Percentiles rank a stretch among this genome's conserved stretches.
phyloP scores from a whole-genome alignment of 2,113 vertebrate genomes.

The Megaceryle torquata region DNA sequence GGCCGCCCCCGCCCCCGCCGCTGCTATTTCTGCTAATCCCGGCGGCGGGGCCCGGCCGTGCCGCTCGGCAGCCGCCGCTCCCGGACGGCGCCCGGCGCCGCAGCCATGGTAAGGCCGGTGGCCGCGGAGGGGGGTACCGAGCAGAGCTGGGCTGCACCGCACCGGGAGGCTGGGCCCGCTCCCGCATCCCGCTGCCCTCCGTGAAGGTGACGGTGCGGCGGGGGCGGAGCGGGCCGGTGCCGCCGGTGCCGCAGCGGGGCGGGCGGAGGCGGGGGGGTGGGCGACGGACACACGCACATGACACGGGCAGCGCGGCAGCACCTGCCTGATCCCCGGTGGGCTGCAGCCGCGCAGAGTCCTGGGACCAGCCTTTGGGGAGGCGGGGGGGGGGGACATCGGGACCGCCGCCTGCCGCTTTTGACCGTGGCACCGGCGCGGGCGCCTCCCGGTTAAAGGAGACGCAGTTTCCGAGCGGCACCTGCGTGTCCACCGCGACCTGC shows the following conservation, averaged over 20 bases:
- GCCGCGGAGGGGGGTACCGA: not conserved
- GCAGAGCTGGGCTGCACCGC: not conserved
- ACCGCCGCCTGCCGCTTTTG: not conserved
- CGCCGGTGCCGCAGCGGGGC: not conserved
- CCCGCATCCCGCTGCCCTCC: not conserved
- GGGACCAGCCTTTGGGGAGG: not conserved
- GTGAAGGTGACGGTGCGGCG: conserved; percentile 19
- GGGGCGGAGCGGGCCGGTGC: not conserved
- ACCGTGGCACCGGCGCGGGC: not conserved
- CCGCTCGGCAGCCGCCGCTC: not conserved
- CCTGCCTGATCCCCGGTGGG: not conserved
- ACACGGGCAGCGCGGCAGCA: not conserved
- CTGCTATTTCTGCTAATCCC: not conserved
- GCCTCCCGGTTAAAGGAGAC: not conserved
- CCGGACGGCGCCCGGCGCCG: not conserved
- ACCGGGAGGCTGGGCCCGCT: not conserved
- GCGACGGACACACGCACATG: not conserved
- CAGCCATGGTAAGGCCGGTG: not conserved
- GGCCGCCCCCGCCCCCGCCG: not conserved
- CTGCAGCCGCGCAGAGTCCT: not conserved
- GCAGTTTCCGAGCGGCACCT: not conserved
- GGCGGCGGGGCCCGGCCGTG: not conserved
- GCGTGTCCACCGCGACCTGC: not conserved
- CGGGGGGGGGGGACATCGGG: not conserved
- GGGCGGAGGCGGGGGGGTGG: not conserved